Evolutionary conservation across 2,113 vertebrate genomes (phyloP), one percentile per base, ranked within the genome.

Genomic region (Desmodus rotundus): DNA sequence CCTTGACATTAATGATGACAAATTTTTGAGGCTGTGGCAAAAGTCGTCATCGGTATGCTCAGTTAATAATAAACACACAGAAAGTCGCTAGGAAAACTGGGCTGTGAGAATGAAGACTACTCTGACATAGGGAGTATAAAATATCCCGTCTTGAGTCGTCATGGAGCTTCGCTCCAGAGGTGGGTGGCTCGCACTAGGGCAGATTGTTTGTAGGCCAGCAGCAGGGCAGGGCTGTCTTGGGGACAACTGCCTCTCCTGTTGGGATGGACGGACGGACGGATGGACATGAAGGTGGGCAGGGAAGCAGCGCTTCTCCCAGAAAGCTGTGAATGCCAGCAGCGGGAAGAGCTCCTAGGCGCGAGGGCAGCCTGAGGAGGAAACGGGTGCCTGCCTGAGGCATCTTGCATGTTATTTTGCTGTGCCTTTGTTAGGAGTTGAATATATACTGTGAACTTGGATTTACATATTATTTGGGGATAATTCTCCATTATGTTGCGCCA

Each of bases 301-400:
- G 12, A 45, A 68, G 16, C 31, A 14, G n/a, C 33, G 20, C 20
- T 73, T 38, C 41, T 19, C 2, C 19, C 14, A 56, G 38, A 65
- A 1, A 76, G 54, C 54, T 1, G 15, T 15, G 56, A 70, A 33
- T 1, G 1, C 52, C 14, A 14, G 58, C 0, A 14, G 58, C 0
- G 4, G 14, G 7, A 73, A 67, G 36, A 6, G 45, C 8, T 86
- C 7, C 8, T 22, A 36, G 33, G 28, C 5, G 3, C n/a, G 22
- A 13, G 3, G 26, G 15, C 15, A 43, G 16, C 12, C 20, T 31
- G 52, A 61, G 24, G 70, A 28, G 38, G 38, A 84, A 26, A 28
- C 0, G 0, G 19, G 58, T 5, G 4, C 7, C 22, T 67, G 38
- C 17, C 16, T 8, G 22, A 47, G 28, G 52, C 12, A 43, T 12